Evolutionary conservation across 2,888 invertebrate genomes (phyloP), one percentile per base, ranked within the genome.

Genomic region (Hemistola chrysoprasaria): DNA sequence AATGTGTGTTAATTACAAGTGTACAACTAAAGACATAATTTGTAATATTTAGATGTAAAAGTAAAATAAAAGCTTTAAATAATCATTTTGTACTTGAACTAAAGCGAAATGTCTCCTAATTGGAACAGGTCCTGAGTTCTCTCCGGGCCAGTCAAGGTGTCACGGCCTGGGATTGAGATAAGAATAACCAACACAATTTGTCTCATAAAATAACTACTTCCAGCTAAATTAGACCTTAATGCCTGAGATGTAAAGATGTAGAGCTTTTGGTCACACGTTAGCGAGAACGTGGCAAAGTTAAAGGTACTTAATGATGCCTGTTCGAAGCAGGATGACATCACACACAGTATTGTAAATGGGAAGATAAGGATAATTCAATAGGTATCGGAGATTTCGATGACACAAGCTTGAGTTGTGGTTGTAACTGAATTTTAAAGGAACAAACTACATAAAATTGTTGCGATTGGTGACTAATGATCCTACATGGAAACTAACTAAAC

Each of bases 291-390:
- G 50, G 61, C 47, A 26, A 48, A 66, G 55, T 61, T 65, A 69
- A 67, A 69, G 68, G 72, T 70, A 74, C 73, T 77, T 78, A 78
- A 77, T 73, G 76, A 77, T 74, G 73, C 73, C 75, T 72, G 76
- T 70, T 64, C 56, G 59, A 52, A 63, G 53, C 63, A 59, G 62
- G 66, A 71, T 73, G 78, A 78, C 77, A 77, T 76, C 77, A 77
- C 76, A 72, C 60, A 60, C 71, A 60, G 69, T 64, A 75, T 74
- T 71, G 71, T 75, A 70, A 75, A 71, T 73, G 74, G 60, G 53
- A 61, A 76, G 74, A 75, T 78, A 77, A 64, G 68, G 65, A 66
- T 72, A 71, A 72, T 73, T 71, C 71, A 70, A 70, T 67, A 59
- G 62, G 65, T 74, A 73, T 73, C 62, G 64, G 56, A 65, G 64